Evolutionary conservation across 35 echinoderm and acorn worm genomes (phyloP).

Genomic region (Ophioderma brevispina): DNA sequence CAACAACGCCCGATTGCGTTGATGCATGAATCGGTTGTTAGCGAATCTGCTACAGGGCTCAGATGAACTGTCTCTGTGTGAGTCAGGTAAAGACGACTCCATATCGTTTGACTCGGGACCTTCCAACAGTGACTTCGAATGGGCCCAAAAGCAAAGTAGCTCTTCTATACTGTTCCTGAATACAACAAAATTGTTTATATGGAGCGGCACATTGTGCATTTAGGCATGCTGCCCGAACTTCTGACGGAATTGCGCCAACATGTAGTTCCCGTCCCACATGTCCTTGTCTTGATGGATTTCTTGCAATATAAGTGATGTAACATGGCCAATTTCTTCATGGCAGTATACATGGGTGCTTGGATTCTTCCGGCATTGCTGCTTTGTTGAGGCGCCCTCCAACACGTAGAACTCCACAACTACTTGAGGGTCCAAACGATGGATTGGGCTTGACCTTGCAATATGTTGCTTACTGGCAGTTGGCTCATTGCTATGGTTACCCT

Average conservation of each 20-base stretch:
- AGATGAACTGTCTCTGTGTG: background rate
- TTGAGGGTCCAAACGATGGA: background rate
- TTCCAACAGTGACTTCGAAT: background rate
- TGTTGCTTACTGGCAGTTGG: too few relatives aligned
- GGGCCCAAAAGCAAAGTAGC: slow-evolving; percentile 20
- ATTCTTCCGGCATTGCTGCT: slow-evolving; percentile 36
- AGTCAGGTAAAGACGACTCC: background rate
- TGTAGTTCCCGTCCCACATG: slow-evolving; percentile 23
- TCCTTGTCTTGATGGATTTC: slow-evolving; percentile 7
- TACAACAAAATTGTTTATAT: slow-evolving; percentile 24
- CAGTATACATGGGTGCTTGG: slow-evolving; percentile 41
- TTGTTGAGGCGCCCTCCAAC: slow-evolving; percentile 39
- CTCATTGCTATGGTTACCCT: too few relatives aligned
- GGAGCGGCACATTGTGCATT: background rate
- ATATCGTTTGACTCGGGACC: background rate
- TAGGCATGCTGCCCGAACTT: slow-evolving; percentile 41
- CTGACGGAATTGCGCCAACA: slow-evolving; percentile 40
- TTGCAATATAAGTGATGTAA: slow-evolving; percentile 15
- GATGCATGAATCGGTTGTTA: background rate
- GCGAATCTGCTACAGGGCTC: background rate
- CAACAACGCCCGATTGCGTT: slow-evolving; percentile 26
- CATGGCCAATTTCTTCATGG: slow-evolving; percentile 43
- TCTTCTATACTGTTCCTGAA: slow-evolving; percentile 3
- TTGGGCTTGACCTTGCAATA: background rate
- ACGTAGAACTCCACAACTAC: slow-evolving; percentile 4